Conservation (phyloP, 2,797 vertebrate species). For the Nannoperca australis region DNA sequence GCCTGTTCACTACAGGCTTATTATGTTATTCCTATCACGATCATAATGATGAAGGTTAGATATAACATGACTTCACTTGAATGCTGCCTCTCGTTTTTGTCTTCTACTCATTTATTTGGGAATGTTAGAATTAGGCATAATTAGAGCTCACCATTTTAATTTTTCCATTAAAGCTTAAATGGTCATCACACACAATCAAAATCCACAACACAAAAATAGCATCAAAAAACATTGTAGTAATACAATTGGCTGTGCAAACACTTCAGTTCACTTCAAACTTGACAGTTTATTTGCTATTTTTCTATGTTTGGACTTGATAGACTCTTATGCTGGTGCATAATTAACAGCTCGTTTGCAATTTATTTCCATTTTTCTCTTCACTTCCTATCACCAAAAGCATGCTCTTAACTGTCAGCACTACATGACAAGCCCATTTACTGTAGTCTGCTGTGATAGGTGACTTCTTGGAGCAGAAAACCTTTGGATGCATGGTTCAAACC, state of each 20-base stretch:
- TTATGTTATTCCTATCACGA: conserved; percentile 11
- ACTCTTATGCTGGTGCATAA: conserved; percentile 7
- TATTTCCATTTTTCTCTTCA: not conserved
- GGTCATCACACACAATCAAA: not conserved
- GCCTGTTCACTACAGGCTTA: conserved; percentile 5
- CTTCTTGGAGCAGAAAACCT: conserved; percentile 1
- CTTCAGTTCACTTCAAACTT: not conserved
- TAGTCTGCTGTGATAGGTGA: conserved; percentile 22
- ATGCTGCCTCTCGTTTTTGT: not conserved
- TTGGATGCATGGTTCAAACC: not conserved
- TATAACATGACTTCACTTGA: conserved; percentile 9
- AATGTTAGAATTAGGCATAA: not conserved
- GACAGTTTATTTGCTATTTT: not conserved
- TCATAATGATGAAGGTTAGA: conserved; percentile 16
- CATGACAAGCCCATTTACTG: conserved; percentile 25
- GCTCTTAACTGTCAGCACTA: not conserved
- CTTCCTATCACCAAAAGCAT: conserved; percentile 12
- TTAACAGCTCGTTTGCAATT: conserved; percentile 36
- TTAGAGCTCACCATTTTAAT: not conserved
- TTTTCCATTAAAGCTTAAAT: not conserved
- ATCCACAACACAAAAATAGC: not conserved
- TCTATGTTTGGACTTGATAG: not conserved
- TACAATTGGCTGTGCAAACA: not conserved
- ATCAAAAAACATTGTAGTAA: not conserved
- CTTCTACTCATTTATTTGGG: not conserved